Conservation (phyloP, 2,888 invertebrate genomes). For the Pristionchus maxplancki region DNA sequence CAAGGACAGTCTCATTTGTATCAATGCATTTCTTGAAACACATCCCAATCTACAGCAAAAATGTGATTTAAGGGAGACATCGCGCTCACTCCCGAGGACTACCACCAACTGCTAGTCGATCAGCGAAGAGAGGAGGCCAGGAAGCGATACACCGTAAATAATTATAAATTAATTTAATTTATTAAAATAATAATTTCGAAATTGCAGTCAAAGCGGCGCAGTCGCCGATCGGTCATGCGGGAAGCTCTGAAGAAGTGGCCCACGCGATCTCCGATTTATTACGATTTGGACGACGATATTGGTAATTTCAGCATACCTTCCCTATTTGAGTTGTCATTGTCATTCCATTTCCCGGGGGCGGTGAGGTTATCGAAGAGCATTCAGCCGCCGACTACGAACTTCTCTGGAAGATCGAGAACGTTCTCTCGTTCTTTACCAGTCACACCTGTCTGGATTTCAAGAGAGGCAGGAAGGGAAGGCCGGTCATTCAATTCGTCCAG, state of each 20-base stretch:
- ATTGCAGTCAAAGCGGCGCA: background rate
- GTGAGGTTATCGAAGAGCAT: too few species aligned
- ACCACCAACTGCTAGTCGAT: conserved; percentile 25
- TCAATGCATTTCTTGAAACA: background rate
- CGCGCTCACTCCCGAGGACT: background rate
- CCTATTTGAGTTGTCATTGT: background rate
- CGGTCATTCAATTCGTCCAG: conserved; percentile 29
- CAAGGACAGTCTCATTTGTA: background rate
- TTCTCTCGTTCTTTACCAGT: conserved; percentile 4
- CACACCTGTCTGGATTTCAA: conserved; percentile 50
- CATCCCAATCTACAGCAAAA: too few species aligned
- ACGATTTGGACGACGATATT: conserved; percentile 33
- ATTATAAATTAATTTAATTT: background rate
- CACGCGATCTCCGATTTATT: conserved; percentile 2
- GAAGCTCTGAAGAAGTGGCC: conserved; percentile 49
- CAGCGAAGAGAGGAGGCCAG: conserved; percentile 33
- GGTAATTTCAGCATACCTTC: background rate
- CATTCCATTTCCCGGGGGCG: too few species aligned
- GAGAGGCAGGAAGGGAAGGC: background rate
- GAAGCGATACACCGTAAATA: background rate
- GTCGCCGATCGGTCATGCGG: conserved; percentile 42
- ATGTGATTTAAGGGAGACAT: conserved; percentile 37
- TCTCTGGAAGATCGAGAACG: conserved; percentile 50
- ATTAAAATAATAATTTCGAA: background rate
- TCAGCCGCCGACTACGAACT: conserved; percentile 42